phyloP scores from a whole-genome alignment of 1,140 invertebrate genomes.

The Conus ventricosus region DNA sequence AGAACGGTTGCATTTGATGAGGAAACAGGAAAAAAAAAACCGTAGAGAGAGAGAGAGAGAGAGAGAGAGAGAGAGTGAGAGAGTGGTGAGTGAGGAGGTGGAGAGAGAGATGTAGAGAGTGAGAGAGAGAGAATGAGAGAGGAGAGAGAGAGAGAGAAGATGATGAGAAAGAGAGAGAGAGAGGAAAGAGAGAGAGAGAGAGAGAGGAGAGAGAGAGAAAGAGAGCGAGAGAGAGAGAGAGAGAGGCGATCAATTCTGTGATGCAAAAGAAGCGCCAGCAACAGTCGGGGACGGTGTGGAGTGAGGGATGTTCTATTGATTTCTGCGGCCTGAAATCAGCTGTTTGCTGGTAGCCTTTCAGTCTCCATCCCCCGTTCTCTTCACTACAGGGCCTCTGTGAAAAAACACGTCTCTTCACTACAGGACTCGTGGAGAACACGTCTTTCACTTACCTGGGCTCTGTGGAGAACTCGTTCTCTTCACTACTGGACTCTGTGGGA shows the following conservation, averaged over 20 bases:
- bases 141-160: not conserved
- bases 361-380: too few relatives aligned
- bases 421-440: too few relatives aligned
- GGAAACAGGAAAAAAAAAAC: not conserved
- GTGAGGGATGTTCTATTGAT: not conserved
- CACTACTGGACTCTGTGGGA: too few relatives aligned
- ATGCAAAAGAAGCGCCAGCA: not conserved
- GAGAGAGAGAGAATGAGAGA: too few relatives aligned
- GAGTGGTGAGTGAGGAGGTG: too few relatives aligned
- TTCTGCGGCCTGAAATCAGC: too few relatives aligned
- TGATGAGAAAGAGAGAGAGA: not conserved
- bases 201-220: not conserved
- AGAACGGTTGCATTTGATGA: not conserved
- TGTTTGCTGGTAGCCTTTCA: too few relatives aligned
- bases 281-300: not conserved
- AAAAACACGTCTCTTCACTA: too few relatives aligned
- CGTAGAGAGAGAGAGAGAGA: not conserved
- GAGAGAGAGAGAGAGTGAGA: not conserved
- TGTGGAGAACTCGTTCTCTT: too few relatives aligned
- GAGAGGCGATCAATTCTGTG: not conserved
- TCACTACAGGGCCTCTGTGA: too few relatives aligned
- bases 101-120: too few relatives aligned
- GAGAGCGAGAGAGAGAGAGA: not conserved
- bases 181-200: not conserved
- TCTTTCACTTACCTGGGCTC: too few relatives aligned